Base-by-base conservation (phyloP, 1,140 invertebrate species). In the Drosophila insularis region DNA sequence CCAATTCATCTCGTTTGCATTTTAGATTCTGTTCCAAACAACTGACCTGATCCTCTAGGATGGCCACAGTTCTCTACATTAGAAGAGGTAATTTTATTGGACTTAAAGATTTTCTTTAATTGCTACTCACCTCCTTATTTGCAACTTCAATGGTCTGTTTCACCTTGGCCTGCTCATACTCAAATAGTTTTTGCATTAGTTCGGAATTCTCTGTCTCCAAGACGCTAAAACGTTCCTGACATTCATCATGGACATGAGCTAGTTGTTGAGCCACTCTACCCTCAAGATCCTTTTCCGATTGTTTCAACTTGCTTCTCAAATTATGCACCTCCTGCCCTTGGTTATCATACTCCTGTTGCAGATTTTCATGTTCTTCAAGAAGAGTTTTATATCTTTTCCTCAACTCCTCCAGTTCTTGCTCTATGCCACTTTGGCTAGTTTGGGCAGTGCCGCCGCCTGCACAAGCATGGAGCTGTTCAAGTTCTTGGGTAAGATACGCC, bases 11-110 rank as follows among this genome's bases (percentile, higher is more conserved):
- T 0, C 81, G 85, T 31, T 92, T 92, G 14, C 74, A 74, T 13
- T 63, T 70, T 3, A 92, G 58, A 67, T 92, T 92, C 64, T 91
- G 81, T 58, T 91, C 81, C 58, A 91, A 37, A 59, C 91, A 92
- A 19, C 68, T 76, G 1, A 92, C 69, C 55, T 89, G 79, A 64
- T 92, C 91, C 7, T 72, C 75, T 1, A 92, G 50, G 11, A 91
- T 84, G 43, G 87, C 91, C 2, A 92, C 85, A 13, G 68, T 82
- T 77, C 76, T 90, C 90, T 91, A 43, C 0, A 11, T 13, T 0
- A 0, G 11, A 1, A n/a, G 2, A 7, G 10, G 13, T 11, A 56
- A 1, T 21, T 1, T 39, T 68, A 4, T 37, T 37, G 19, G n/a
- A 17, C 27, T 46, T 23, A 13, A 11, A 11, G 4, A 17, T 31